Percentiles rank a stretch among this genome's conserved stretches.
Conservation (phyloP, 1,140 invertebrate species). For the Charaxes varanes region DNA sequence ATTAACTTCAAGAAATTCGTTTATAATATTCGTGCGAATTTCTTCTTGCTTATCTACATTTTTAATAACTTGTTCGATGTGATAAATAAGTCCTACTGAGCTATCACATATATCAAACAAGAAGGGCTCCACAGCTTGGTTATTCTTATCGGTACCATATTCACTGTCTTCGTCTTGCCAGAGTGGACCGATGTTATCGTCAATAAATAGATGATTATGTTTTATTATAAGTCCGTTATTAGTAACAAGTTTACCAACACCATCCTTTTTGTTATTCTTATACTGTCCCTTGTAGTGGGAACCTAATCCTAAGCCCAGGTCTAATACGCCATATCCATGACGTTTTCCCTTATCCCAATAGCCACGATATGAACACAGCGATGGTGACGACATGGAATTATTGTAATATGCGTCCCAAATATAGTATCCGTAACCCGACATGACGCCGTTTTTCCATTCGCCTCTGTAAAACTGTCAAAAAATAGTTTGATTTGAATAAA, state of each 20-base stretch:
- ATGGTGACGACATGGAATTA: constrained; percentile 66
- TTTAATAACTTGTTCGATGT: constrained; percentile 47
- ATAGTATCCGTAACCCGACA: constrained; percentile 75
- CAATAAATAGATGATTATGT: constrained; percentile 64
- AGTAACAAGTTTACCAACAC: constrained; percentile 71
- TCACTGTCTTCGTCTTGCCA: constrained; percentile 16
- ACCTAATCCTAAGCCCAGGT: constrained; percentile 70
- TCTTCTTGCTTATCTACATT: constrained; percentile 46
- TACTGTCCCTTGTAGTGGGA: constrained; percentile 74
- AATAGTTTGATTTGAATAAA: constrained; percentile 4
- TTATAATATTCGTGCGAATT: constrained; percentile 34
- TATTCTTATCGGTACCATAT: constrained; percentile 20
- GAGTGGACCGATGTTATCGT: constrained; percentile 59
- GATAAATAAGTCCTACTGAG: constrained; percentile 42
- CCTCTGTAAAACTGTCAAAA: constrained; percentile 70
- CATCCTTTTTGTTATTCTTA: constrained; percentile 74
- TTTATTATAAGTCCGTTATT: constrained; percentile 72
- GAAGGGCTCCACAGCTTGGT: constrained; percentile 28
- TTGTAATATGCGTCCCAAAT: constrained; percentile 73
- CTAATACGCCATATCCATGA: constrained; percentile 69
- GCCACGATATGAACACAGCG: constrained; percentile 70
- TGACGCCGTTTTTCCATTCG: constrained; percentile 73
- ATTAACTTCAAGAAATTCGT: constrained; percentile 50
- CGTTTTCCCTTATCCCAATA: constrained; percentile 71
- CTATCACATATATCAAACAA: constrained; percentile 51